Evolutionary conservation across 2,113 vertebrate species (phyloP).

Genomic region (Xiphias gladius): DNA sequence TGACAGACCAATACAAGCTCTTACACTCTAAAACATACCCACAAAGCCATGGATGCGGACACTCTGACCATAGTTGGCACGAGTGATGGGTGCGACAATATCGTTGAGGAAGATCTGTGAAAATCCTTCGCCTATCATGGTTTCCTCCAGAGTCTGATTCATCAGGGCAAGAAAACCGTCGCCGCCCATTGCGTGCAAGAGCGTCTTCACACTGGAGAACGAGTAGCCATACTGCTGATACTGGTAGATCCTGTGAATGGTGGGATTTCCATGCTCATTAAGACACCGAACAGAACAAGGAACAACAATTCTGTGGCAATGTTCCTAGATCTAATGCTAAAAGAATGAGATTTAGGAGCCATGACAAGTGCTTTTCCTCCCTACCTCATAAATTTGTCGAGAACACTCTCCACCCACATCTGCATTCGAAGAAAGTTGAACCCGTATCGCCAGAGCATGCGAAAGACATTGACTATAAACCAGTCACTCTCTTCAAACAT

Average conservation of each 20-base stretch:
- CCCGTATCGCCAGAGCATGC: conserved; percentile 92
- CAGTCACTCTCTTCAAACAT: conserved; percentile 94
- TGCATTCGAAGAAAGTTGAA: conserved; percentile 91
- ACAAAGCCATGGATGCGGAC: conserved; percentile 88
- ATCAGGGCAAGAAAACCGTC: conserved; percentile 82
- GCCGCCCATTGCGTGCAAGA: conserved; percentile 92
- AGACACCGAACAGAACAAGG: neutral
- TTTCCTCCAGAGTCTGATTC: conserved; percentile 90
- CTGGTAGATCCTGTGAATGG: conserved; percentile 90
- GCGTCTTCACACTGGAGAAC: conserved; percentile 90
- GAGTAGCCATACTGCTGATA: conserved; percentile 93
- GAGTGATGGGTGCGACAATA: conserved; percentile 86
- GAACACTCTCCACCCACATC: conserved; percentile 93
- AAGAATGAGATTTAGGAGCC: neutral
- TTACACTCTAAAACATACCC: conserved; percentile 81
- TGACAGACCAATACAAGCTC: neutral
- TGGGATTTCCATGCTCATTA: neutral
- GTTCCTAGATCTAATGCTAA: neutral
- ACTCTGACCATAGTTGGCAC: conserved; percentile 90
- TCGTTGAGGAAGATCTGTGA: conserved; percentile 92
- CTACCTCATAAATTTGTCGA: conserved; percentile 98
- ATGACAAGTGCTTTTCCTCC: neutral
- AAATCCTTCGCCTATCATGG: conserved; percentile 90
- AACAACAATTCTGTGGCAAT: neutral
- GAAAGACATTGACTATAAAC: conserved; percentile 90